Conservation (phyloP, 2,113 vertebrate species). For the Hiodon tergisus region DNA sequence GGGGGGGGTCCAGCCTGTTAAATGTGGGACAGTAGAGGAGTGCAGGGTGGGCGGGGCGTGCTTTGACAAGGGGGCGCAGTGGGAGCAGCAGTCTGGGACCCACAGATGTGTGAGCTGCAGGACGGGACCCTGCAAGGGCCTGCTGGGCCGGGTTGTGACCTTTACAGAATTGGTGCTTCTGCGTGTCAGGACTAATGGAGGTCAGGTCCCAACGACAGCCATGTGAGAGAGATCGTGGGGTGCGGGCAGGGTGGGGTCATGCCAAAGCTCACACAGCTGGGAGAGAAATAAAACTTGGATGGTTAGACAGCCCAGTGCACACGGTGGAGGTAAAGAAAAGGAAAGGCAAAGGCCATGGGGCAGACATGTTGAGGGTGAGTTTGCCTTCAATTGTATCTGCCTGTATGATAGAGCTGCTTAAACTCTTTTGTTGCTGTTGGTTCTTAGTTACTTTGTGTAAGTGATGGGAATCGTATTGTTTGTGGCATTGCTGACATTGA, state of each 20-base stretch:
- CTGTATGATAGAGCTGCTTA: background rate
- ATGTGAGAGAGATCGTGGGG: slow-evolving; percentile 25
- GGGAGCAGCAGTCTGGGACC: slow-evolving; percentile 43
- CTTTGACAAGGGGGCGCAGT: slow-evolving; percentile 33
- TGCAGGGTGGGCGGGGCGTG: slow-evolving; percentile 5
- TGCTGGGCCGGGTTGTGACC: slow-evolving; percentile 65
- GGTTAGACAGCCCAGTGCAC: background rate
- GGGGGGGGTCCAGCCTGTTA: slow-evolving; percentile 37
- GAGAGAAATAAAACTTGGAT: slow-evolving; percentile 7
- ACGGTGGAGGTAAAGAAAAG: slow-evolving; percentile 8
- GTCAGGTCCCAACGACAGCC: slow-evolving; percentile 50
- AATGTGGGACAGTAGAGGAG: slow-evolving; percentile 32
- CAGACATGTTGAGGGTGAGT: background rate
- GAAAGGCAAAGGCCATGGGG: slow-evolving; percentile 5
- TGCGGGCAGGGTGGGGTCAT: slow-evolving; percentile 6
- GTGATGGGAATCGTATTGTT: no score
- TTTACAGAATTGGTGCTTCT: slow-evolving; percentile 84
- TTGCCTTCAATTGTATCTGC: background rate
- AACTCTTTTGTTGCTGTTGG: background rate
- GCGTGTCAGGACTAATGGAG: slow-evolving; percentile 77
- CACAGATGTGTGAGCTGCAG: slow-evolving; percentile 59
- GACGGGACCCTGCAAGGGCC: slow-evolving; percentile 55
- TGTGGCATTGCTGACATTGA: no score
- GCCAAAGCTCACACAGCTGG: slow-evolving; percentile 13
- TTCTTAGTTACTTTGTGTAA: no score